Evolutionary conservation across 2,888 invertebrate species (phyloP).

Genomic region (Calliopum simillimum): DNA sequence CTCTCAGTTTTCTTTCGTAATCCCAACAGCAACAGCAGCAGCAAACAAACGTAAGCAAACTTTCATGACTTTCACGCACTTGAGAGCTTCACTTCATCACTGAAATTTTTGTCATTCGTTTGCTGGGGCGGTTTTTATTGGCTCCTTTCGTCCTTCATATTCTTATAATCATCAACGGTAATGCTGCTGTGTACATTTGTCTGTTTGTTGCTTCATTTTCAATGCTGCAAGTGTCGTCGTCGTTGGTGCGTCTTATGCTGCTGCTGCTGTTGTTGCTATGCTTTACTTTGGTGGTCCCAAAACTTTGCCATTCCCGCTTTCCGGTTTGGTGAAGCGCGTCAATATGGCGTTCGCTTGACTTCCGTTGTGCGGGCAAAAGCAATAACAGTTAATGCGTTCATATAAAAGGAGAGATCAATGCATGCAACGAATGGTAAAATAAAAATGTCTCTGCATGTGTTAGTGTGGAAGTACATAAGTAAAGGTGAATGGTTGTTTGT

Average conservation of each 20-base stretch:
- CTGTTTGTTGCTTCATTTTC: too few species aligned
- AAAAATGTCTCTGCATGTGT: background rate
- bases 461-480: background rate
- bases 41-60: background rate
- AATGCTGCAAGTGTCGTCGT: slow-evolving; percentile 3
- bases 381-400: slow-evolving; percentile 32
- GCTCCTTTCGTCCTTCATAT: background rate
- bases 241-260: background rate
- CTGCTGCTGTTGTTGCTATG: background rate
- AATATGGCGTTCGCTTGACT: slow-evolving; percentile 52
- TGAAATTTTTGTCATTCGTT: background rate
- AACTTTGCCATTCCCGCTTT: slow-evolving; percentile 20
- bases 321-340: slow-evolving; percentile 32
- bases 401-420: background rate
- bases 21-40: background rate
- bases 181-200: too few species aligned
- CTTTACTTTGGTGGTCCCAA: background rate
- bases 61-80: slow-evolving; percentile 1
- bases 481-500: too few species aligned
- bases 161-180: background rate
- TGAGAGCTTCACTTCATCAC: background rate
- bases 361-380: slow-evolving; percentile 41
- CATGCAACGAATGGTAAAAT: slow-evolving; percentile 5
- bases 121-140: background rate
- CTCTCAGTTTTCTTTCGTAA: background rate